phyloP scores from a whole-genome alignment of 2,113 vertebrate species.

The Penelope pileata region DNA sequence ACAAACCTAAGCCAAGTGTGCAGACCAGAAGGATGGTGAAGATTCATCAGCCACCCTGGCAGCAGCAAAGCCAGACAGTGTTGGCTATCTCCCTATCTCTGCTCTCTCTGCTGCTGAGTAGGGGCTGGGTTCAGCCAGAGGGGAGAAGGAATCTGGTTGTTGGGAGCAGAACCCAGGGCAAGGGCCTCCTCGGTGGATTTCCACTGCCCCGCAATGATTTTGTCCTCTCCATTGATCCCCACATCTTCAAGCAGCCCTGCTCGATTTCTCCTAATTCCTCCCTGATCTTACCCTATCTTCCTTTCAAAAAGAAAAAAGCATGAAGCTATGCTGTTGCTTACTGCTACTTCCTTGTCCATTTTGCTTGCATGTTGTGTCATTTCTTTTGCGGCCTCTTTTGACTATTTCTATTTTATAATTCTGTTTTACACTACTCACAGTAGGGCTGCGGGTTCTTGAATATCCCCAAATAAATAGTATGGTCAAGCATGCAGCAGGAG shows the following conservation, averaged over 20 bases:
- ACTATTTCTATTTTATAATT: not conserved
- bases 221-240: not conserved
- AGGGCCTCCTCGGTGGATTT: not conserved
- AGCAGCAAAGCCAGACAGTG: not conserved
- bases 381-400: not conserved
- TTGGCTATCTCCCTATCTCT: not conserved
- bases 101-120: not conserved
- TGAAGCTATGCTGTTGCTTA: not conserved
- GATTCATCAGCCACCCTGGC: not conserved
- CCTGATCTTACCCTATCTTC: not conserved
- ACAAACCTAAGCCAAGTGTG: not conserved
- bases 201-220: not conserved
- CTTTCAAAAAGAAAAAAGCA: not conserved
- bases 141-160: rapidly evolving
- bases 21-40: not conserved
- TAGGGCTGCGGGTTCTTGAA: not conserved
- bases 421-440: not conserved
- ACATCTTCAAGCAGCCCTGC: not conserved
- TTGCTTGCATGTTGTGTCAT: not conserved
- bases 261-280: not conserved
- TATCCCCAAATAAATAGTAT: not conserved
- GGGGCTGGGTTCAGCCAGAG: not conserved
- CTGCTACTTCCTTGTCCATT: not conserved
- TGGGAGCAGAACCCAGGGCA: not conserved
- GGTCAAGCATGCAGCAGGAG: not conserved